Evolutionary conservation across 2,797 vertebrate genomes (phyloP).

Genomic region (Sparus aurata): DNA sequence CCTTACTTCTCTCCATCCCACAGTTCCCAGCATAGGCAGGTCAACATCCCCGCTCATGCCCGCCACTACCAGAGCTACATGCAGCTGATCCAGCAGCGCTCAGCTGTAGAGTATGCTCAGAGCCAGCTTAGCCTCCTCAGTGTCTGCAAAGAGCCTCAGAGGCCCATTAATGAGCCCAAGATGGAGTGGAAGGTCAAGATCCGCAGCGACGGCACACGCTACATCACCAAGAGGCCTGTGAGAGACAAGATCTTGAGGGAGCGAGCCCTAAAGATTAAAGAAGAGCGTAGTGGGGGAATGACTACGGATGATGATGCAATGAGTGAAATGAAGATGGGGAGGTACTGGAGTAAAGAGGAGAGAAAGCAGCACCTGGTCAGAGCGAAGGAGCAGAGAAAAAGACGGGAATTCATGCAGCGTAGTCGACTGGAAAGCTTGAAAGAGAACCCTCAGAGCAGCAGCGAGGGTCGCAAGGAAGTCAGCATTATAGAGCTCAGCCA

Average conservation of each 20-base stretch:
- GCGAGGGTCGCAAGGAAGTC: conserved; percentile 92
- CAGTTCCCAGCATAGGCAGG: conserved; percentile 89
- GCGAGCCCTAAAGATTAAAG: conserved; percentile 96
- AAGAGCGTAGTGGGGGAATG: conserved; percentile 95
- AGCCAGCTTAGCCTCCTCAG: conserved; percentile 95
- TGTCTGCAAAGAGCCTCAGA: conserved; percentile 89
- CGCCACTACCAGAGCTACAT: conserved; percentile 98
- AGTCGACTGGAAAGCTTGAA: conserved; percentile 93
- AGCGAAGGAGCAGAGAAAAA: conserved; percentile 94
- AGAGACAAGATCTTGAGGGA: conserved; percentile 95
- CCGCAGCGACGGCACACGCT: conserved; percentile 94
- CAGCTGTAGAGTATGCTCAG: conserved; percentile 94
- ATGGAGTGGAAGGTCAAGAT: conserved; percentile 99
- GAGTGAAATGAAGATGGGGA: conserved; percentile 99
- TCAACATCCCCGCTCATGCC: conserved; percentile 92
- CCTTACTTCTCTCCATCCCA: conserved; percentile 95
- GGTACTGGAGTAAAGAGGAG: conserved; percentile 98
- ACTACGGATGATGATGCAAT: conserved; percentile 96
- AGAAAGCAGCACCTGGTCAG: conserved; percentile 94
- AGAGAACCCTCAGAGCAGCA: conserved; percentile 93
- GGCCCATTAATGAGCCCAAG: conserved; percentile 87
- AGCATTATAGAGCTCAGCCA: conserved; percentile 98
- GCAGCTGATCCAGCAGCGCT: conserved; percentile 96
- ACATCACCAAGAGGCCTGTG: conserved; percentile 97
- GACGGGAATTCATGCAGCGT: conserved; percentile 96